Percentiles rank a stretch among this genome's conserved stretches.
Evolutionary conservation across 2,113 vertebrate genomes (phyloP).

Genomic region (Thamnaconus septentrionalis): DNA sequence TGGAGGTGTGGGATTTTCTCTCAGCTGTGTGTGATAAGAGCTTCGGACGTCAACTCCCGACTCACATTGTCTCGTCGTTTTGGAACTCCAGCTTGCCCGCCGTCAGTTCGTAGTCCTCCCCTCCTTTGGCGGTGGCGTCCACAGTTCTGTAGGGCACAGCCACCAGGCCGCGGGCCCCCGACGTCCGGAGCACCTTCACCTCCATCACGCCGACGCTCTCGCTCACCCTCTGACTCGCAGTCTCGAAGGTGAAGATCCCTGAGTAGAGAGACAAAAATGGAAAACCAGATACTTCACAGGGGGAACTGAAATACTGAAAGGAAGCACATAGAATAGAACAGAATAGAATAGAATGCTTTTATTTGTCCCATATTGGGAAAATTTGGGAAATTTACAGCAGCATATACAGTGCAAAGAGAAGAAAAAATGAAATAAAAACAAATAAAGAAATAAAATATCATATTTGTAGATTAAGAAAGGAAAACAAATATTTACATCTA

Average conservation of each 20-base stretch:
- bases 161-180: slow-evolving; percentile 81
- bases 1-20: too few relatives aligned
- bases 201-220: slow-evolving; percentile 83
- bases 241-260: slow-evolving; percentile 83
- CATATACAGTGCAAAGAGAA: too few relatives aligned
- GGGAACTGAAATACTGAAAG: too few relatives aligned
- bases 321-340: too few relatives aligned
- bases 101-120: slow-evolving; percentile 79
- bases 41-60: slow-evolving; percentile 16
- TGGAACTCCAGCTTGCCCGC: slow-evolving; percentile 82
- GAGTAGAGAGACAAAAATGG: slow-evolving; percentile 17
- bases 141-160: slow-evolving; percentile 78
- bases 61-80: slow-evolving; percentile 86
- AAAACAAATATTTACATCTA: too few relatives aligned
- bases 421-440: too few relatives aligned
- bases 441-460: too few relatives aligned
- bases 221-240: slow-evolving; percentile 71
- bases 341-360: too few relatives aligned
- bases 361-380: too few relatives aligned
- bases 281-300: too few relatives aligned
- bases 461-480: too few relatives aligned
- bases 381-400: too few relatives aligned
- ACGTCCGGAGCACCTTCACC: slow-evolving; percentile 81
- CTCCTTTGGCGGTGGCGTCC: slow-evolving; percentile 77
- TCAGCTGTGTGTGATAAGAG: background rate